Evolutionary conservation across 1,140 invertebrate genomes (phyloP), one percentile per base, ranked within the genome.

Genomic region (Lamellibrachia luymesi): DNA sequence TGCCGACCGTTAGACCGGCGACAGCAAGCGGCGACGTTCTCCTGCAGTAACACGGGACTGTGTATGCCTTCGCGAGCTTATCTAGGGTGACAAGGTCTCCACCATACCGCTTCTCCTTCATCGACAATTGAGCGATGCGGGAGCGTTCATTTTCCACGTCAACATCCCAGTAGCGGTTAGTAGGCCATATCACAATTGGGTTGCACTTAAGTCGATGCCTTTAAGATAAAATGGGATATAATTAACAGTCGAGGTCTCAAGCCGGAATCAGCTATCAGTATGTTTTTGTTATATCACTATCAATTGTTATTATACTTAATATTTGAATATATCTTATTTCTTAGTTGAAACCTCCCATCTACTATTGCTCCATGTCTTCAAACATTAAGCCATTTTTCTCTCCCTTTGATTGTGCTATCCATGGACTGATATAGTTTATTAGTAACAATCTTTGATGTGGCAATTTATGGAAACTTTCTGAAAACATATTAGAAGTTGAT

Each of bases 1-100:
- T 51, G 94, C 97, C 97, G 93, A 98, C 97, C 95, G 97, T 97
- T 0, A 98, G 95, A 94, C 97, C 97, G 94, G 98, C 97, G 0
- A 98, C 98, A 4, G 98, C 98, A 49, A 97, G 95, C 92, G 98
- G 96, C 4, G 97, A 97, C 1, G 97, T 0, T 6, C 64, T 22
- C 13, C 13, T 80, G 64, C 64, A 80, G 64, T 2, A 10, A 22
- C 64, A 80, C 2, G 8, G 64, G 17, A 22, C 25, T 1, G 7
- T 95, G 89, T 95, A 95, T 94, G 97, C 97, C 95, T 98, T 98
- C 5, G 95, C 95, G 13, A 97, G 92, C 80, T 97, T 95, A 90
- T 95, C 95, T 17, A 96, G 92, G 17, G 96, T 93, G 10, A 96
- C 92, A 92, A 95, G 94, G 92, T 95, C 95, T 1, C 64, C 64